These are phyloP conservation scores for Microcaecilia unicolor DNA, from an alignment of 2,797 vertebrate species.

Conservation along the genomic window DNA sequence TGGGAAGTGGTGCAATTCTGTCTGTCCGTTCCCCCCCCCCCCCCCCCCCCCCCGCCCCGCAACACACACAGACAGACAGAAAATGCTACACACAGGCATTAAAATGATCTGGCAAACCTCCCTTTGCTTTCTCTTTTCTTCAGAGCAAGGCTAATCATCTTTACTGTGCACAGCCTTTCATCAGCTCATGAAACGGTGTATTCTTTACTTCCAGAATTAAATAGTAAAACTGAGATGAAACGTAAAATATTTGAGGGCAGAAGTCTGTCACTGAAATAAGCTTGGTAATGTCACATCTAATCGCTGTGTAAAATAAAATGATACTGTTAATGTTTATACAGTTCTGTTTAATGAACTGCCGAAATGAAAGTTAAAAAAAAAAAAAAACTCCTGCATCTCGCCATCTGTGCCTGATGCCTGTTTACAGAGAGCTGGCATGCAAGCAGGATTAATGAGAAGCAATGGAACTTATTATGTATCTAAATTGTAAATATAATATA, in stretches of 20 bases:
- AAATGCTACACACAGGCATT: too few species aligned
- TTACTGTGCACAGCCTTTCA: neutral
- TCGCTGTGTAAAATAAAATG: constrained; percentile 3
- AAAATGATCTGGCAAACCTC: too few species aligned
- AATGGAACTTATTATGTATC: constrained; percentile 6
- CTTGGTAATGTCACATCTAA: neutral
- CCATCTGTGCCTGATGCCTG: constrained; percentile 20
- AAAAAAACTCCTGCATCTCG: neutral
- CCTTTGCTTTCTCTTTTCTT: too few species aligned
- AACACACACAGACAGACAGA: neutral
- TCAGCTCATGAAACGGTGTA: neutral
- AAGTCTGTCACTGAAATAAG: neutral
- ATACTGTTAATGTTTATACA: constrained; percentile 12
- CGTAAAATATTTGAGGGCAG: neutral
- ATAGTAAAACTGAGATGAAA: neutral
- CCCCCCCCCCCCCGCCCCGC: neutral
- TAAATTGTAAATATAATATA: constrained; percentile 11
- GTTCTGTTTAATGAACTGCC: constrained; percentile 11
- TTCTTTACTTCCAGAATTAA: neutral
- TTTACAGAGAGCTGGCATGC: constrained; percentile 7
- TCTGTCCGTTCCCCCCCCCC: too few species aligned
- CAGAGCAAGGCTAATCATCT: too few species aligned
- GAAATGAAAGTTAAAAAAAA: constrained; percentile 11
- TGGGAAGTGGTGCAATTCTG: too few species aligned
- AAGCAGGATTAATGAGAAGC: constrained; percentile 13